Conservation (phyloP, 2,113 vertebrate species). For the Equus quagga region DNA sequence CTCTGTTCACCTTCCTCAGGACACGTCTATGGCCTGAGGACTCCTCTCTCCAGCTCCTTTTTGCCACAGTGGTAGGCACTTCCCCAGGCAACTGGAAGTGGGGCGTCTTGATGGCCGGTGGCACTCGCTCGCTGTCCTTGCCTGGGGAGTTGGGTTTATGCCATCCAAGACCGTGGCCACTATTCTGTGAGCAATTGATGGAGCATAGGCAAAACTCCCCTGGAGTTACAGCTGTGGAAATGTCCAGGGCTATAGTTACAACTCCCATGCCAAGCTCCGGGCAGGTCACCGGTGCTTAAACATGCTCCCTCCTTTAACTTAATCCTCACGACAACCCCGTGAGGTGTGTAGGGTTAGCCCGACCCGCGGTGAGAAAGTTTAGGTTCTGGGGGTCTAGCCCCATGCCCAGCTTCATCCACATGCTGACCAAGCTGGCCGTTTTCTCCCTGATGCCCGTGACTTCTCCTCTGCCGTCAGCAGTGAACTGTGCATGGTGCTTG, state of each 20-base stretch:
- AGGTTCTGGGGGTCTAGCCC: not conserved
- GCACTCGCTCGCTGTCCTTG: not conserved
- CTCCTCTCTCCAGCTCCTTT: not conserved
- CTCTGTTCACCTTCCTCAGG: not conserved
- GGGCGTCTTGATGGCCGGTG: not conserved
- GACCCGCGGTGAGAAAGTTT: not conserved
- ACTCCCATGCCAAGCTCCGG: not conserved
- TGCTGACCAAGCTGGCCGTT: not conserved
- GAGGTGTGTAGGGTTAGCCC: not conserved
- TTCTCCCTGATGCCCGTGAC: rapidly evolving
- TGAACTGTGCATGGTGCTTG: not conserved
- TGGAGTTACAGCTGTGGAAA: not conserved
- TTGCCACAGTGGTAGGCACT: not conserved
- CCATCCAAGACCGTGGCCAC: not conserved
- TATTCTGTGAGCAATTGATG: not conserved
- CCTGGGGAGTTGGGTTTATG: not conserved
- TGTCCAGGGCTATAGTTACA: not conserved
- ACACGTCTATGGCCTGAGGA: not conserved
- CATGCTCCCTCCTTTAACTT: not conserved
- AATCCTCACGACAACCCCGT: not conserved
- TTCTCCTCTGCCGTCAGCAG: not conserved
- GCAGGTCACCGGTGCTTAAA: not conserved
- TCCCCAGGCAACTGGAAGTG: not conserved
- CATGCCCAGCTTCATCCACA: not conserved
- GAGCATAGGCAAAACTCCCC: no score